Conservation (phyloP, 1,140 invertebrate species). For the Drosophila aff. region DNA sequence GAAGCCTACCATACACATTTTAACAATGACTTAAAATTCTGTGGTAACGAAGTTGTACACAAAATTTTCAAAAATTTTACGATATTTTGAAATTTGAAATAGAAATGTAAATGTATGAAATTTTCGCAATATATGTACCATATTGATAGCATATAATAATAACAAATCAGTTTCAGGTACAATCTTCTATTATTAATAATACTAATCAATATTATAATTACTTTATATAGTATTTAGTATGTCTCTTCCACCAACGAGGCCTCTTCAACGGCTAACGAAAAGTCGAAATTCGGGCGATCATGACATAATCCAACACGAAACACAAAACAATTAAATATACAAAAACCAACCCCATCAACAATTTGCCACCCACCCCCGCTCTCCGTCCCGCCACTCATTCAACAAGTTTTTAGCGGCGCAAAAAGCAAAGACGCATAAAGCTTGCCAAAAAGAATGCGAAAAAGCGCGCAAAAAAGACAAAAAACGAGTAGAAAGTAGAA, state of each 20-base stretch:
- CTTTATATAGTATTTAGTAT: neutral
- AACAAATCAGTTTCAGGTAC: neutral
- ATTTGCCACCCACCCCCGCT: slow-evolving; percentile 9
- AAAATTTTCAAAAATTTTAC: too few species aligned
- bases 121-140: too few species aligned
- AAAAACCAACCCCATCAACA: slow-evolving; percentile 51
- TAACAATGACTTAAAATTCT: too few species aligned
- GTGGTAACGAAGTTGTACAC: too few species aligned
- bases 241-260: neutral
- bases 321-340: slow-evolving; percentile 39
- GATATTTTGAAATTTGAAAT: too few species aligned
- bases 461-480: slow-evolving; percentile 32
- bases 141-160: too few species aligned
- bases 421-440: slow-evolving; percentile 61
- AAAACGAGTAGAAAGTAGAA: slow-evolving; percentile 62
- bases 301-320: slow-evolving; percentile 38
- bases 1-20: too few species aligned
- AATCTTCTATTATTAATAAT: neutral
- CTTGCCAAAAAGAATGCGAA: slow-evolving; percentile 49
- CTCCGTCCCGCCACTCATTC: slow-evolving; percentile 12
- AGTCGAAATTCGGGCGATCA: slow-evolving; percentile 23
- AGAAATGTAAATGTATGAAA: too few species aligned
- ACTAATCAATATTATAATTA: neutral
- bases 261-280: neutral
- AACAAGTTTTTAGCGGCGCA: slow-evolving; percentile 67